phyloP scores from a whole-genome alignment of 2,113 vertebrate species.

The Reinhardtius hippoglossoides region DNA sequence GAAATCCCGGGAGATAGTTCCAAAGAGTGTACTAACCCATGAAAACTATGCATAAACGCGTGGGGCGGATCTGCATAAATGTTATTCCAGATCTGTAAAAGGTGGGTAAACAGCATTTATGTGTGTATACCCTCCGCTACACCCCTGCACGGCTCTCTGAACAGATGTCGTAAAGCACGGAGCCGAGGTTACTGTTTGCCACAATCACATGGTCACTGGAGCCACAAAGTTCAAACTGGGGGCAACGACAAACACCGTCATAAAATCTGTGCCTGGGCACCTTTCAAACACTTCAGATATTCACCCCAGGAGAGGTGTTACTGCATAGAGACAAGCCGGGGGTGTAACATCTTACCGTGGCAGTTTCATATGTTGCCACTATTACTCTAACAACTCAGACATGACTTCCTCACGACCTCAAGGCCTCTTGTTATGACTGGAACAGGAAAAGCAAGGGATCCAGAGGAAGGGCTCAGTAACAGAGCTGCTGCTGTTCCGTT shows the following conservation, averaged over 20 bases:
- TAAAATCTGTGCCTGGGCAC: background rate
- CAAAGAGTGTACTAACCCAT: slow-evolving; percentile 23
- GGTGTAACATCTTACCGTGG: background rate
- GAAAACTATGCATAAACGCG: slow-evolving; percentile 21
- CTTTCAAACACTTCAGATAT: slow-evolving; percentile 1
- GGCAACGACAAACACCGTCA: background rate
- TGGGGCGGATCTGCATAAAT: slow-evolving; percentile 25
- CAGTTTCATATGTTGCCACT: slow-evolving; percentile 2
- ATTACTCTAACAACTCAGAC: slow-evolving; percentile 12
- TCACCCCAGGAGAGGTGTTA: background rate
- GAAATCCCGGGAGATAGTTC: slow-evolving; percentile 18
- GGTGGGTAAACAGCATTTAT: slow-evolving; percentile 28
- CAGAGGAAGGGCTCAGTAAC: background rate
- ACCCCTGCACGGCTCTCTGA: background rate
- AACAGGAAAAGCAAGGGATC: background rate
- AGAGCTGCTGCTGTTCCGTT: too few species aligned
- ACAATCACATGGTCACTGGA: background rate
- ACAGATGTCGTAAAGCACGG: background rate
- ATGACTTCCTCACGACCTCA: background rate
- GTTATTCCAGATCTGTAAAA: slow-evolving; percentile 16
- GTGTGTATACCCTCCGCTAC: slow-evolving; percentile 11
- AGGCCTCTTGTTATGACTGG: background rate
- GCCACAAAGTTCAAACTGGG: slow-evolving; percentile 8
- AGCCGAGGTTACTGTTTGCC: background rate
- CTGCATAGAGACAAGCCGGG: background rate